Conservation (phyloP, 1,140 invertebrate species). For the Drosophila kikkawai region DNA sequence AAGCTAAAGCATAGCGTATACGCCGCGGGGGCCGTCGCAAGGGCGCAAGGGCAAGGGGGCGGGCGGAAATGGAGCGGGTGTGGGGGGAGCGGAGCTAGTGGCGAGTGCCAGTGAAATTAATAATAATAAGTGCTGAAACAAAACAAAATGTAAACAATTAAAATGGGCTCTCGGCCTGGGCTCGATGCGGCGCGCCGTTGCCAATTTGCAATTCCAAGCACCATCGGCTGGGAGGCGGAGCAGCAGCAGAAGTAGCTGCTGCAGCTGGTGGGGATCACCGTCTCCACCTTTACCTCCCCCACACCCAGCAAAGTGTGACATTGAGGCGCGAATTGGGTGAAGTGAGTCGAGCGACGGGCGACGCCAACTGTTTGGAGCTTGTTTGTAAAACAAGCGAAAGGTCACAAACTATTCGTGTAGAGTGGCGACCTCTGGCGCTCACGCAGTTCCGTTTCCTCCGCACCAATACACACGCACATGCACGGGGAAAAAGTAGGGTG, state of each 20-base stretch:
- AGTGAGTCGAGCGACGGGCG: conserved; percentile 16
- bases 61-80: conserved; percentile 11
- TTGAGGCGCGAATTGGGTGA: conserved; percentile 68
- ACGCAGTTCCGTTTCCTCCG: conserved; percentile 59
- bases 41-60: not conserved
- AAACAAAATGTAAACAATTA: conserved; percentile 83
- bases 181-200: conserved; percentile 65
- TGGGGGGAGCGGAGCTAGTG: conserved; percentile 12
- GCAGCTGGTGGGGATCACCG: conserved; percentile 22
- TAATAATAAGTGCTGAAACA: conserved; percentile 82
- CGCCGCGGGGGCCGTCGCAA: conserved; percentile 6
- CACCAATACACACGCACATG: conserved; percentile 37
- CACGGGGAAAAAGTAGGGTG: conserved; percentile 22
- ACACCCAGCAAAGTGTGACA: conserved; percentile 56
- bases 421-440: conserved; percentile 68
- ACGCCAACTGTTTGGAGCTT: conserved; percentile 66
- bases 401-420: conserved; percentile 82
- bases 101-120: conserved; percentile 72
- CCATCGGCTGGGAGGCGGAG: conserved; percentile 38
- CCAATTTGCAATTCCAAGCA: conserved; percentile 80
- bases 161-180: conserved; percentile 72
- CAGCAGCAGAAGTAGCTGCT: conserved; percentile 23
- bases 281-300: not conserved
- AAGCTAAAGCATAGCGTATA: conserved; percentile 12
- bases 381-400: conserved; percentile 81